These are phyloP conservation scores for Margaritifera margaritifera DNA, from an alignment of 2,888 invertebrate genomes.

Conservation along the genomic window DNA sequence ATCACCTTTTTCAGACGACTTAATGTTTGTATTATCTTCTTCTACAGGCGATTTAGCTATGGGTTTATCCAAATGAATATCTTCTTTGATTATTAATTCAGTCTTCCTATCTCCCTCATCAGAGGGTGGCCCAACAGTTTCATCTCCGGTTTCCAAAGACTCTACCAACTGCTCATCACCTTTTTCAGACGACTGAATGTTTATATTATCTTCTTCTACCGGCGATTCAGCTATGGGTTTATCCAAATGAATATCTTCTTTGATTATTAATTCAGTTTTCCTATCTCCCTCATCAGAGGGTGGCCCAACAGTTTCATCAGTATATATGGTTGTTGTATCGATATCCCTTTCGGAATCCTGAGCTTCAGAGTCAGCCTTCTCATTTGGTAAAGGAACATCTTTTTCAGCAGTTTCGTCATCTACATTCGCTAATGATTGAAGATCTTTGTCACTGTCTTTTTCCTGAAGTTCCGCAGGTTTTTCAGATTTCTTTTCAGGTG, in stretches of 20 bases:
- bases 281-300: constrained; percentile 6
- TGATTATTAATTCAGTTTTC: no score
- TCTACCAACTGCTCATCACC: no score
- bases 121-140: constrained; percentile 8
- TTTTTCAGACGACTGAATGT: no score
- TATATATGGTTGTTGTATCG: constrained; percentile 3
- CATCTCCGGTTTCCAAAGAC: background rate
- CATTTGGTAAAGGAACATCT: background rate
- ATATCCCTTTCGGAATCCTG: constrained; percentile 4
- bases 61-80: no score
- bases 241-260: no score
- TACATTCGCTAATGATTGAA: background rate
- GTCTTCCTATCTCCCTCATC: background rate
- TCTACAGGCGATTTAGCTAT: no score
- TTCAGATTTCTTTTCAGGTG: no score
- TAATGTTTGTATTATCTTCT: no score
- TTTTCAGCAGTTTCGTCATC: constrained; percentile 3
- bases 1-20: no score
- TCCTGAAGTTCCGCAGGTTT: background rate
- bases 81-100: no score
- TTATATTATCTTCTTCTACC: no score
- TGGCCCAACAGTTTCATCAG: constrained; percentile 6
- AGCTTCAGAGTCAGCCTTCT: background rate
- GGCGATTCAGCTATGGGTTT: no score
- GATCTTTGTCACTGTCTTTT: background rate